phyloP scores from a whole-genome alignment of 2,797 vertebrate genomes.

The Hyperoplus lanceolatus region DNA sequence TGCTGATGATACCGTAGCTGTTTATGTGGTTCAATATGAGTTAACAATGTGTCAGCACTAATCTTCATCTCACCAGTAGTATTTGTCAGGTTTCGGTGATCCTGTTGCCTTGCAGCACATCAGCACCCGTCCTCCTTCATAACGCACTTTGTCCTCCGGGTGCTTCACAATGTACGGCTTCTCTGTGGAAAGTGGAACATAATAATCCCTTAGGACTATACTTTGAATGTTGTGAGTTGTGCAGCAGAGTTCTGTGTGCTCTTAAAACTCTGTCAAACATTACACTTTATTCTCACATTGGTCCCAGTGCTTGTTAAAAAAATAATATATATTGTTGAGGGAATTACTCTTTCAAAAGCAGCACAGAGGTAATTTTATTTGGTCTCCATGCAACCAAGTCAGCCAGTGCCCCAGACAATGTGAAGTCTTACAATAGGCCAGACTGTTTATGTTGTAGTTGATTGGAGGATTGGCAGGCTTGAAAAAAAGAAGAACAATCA shows the following conservation, averaged over 20 bases:
- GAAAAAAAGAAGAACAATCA: conserved; percentile 14
- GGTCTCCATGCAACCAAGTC: conserved; percentile 54
- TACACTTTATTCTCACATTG: conserved; percentile 46
- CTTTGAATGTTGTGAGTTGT: conserved; percentile 40
- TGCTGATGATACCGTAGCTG: not conserved
- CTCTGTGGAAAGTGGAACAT: conserved; percentile 81
- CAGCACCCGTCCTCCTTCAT: conserved; percentile 89
- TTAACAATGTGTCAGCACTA: not conserved
- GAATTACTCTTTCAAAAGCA: conserved; percentile 58
- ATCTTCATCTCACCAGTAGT: conserved; percentile 90
- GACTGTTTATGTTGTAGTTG: conserved; percentile 47
- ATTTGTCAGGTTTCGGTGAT: conserved; percentile 90
- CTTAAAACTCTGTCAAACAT: conserved; percentile 63
- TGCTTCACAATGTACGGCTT: conserved; percentile 94
- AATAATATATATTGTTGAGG: conserved; percentile 35
- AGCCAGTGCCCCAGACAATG: conserved; percentile 31
- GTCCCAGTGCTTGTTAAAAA: conserved; percentile 53
- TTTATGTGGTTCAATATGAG: not conserved
- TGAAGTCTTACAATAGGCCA: conserved; percentile 36
- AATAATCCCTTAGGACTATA: conserved; percentile 46
- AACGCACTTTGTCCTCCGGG: conserved; percentile 90
- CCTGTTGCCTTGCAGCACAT: conserved; percentile 94
- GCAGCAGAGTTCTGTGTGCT: conserved; percentile 43
- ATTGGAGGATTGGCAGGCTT: conserved; percentile 36
- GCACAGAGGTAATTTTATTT: conserved; percentile 60